A percentile compares a stretch with the other conserved stretches of the same genome.
Evolutionary conservation across 2,888 invertebrate genomes (phyloP).

Genomic region (Ernsta delagoae): DNA sequence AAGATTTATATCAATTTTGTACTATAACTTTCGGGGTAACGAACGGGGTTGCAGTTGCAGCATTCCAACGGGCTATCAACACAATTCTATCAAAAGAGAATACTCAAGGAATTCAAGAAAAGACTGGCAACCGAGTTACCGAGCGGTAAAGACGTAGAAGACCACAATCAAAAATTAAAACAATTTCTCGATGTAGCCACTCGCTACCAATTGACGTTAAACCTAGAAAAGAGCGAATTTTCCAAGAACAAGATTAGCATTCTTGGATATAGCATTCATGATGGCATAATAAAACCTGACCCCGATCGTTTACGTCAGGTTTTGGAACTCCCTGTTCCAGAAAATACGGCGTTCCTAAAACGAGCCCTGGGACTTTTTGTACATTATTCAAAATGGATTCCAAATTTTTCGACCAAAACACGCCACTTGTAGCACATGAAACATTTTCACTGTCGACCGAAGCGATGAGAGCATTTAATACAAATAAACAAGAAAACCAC

Average conservation of each 20-base stretch:
- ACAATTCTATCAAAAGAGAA: slow-evolving; percentile 22
- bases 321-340: slow-evolving; percentile 31
- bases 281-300: slow-evolving; percentile 40
- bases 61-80: slow-evolving; percentile 36
- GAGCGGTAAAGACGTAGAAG: slow-evolving; percentile 36
- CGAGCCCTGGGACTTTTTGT: slow-evolving; percentile 38
- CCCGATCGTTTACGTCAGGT: slow-evolving; percentile 35
- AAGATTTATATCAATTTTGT: slow-evolving; percentile 35
- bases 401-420: slow-evolving; percentile 36
- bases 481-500: slow-evolving; percentile 19
- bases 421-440: neutral
- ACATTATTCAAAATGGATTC: slow-evolving; percentile 40
- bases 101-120: slow-evolving; percentile 29
- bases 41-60: slow-evolving; percentile 35
- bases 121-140: no score
- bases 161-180: slow-evolving; percentile 38
- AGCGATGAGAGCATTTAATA: slow-evolving; percentile 29
- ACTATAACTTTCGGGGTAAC: slow-evolving; percentile 36
- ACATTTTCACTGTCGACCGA: slow-evolving; percentile 25
- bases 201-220: slow-evolving; percentile 35
- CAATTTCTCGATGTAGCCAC: slow-evolving; percentile 27
- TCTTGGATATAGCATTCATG: slow-evolving; percentile 38
- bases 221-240: slow-evolving; percentile 35
- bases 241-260: slow-evolving; percentile 29
- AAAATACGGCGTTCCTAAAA: slow-evolving; percentile 25